Percentiles rank a stretch among this genome's conserved stretches.
phyloP scores from a whole-genome alignment of 64 coral and sea anemone species.

The Trachythela sp. region DNA sequence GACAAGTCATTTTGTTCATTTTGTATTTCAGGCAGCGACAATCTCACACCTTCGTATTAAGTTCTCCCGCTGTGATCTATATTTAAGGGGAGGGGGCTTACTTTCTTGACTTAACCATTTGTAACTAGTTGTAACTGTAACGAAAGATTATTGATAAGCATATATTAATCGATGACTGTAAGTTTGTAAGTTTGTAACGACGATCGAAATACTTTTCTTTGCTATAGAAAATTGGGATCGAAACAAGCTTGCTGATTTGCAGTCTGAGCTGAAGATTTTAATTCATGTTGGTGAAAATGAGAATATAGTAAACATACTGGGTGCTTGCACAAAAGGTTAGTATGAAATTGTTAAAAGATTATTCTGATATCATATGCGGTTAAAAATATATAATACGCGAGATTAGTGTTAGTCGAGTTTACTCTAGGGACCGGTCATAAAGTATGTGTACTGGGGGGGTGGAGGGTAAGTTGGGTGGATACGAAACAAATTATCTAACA shows the following conservation, averaged over 20 bases:
- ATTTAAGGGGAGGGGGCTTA: too few relatives aligned
- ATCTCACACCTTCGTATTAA: too few relatives aligned
- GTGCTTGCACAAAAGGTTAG: slow-evolving; percentile 17
- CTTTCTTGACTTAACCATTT: too few relatives aligned
- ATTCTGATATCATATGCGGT: neutral
- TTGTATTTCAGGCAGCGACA: too few relatives aligned
- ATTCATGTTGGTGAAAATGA: slow-evolving; percentile 20
- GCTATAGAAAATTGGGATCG: neutral
- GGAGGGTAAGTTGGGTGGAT: too few relatives aligned
- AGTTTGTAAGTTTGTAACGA: neutral
- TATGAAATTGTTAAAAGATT: neutral
- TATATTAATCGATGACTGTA: neutral
- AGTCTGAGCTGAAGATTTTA: slow-evolving; percentile 10
- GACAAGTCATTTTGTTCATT: too few relatives aligned
- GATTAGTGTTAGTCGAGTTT: neutral
- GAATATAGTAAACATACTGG: neutral
- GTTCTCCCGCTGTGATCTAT: too few relatives aligned
- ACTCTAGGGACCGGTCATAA: too few relatives aligned
- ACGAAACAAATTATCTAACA: too few relatives aligned
- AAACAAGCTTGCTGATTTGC: neutral
- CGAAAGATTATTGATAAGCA: too few relatives aligned
- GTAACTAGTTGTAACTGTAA: too few relatives aligned
- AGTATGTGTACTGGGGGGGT: too few relatives aligned
- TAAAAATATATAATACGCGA: neutral
- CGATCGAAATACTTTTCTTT: neutral